Evolutionary conservation across 2,113 vertebrate genomes (phyloP).

Genomic region (Triplophysa rosa): DNA sequence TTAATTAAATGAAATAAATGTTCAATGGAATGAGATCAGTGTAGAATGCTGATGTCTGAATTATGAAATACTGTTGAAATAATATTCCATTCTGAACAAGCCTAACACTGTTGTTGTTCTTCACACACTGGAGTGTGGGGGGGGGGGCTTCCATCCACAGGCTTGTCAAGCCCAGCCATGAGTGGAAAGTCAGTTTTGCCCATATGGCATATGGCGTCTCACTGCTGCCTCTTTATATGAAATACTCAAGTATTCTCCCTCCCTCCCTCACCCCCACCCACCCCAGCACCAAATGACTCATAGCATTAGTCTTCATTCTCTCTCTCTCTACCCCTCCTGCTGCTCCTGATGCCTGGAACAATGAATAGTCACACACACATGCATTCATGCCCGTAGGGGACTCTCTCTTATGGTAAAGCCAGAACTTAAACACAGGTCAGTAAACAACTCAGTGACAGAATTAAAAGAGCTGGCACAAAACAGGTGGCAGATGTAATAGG

Average conservation of each 20-base stretch:
- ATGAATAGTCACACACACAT: constrained; percentile 72
- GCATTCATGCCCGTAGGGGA: constrained; percentile 72
- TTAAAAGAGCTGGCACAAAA: constrained; percentile 52
- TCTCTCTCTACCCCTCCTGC: constrained; percentile 45
- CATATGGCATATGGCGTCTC: constrained; percentile 99
- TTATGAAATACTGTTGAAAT: background rate
- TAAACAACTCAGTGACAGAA: constrained; percentile 72
- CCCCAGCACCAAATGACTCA: constrained; percentile 96
- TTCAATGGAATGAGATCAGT: background rate
- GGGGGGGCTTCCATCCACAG: constrained; percentile 75
- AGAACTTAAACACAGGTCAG: constrained; percentile 73
- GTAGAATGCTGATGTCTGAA: no score
- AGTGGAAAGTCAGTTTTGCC: constrained; percentile 84
- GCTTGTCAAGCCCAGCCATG: constrained; percentile 86
- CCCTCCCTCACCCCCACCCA: constrained; percentile 55
- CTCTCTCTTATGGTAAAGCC: constrained; percentile 40
- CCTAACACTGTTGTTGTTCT: constrained; percentile 6
- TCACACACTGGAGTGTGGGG: constrained; percentile 9
- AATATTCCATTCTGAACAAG: background rate
- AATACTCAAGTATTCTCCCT: constrained; percentile 96
- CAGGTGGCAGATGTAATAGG: constrained; percentile 29
- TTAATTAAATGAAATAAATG: no score
- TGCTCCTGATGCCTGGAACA: constrained; percentile 74
- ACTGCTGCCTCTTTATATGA: constrained; percentile 83
- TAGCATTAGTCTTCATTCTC: constrained; percentile 91